A percentile compares a stretch with the other conserved stretches of the same genome.
These are phyloP conservation scores for Troides aeacus DNA, from an alignment of 2,888 invertebrate genomes.

Conservation along the genomic window DNA sequence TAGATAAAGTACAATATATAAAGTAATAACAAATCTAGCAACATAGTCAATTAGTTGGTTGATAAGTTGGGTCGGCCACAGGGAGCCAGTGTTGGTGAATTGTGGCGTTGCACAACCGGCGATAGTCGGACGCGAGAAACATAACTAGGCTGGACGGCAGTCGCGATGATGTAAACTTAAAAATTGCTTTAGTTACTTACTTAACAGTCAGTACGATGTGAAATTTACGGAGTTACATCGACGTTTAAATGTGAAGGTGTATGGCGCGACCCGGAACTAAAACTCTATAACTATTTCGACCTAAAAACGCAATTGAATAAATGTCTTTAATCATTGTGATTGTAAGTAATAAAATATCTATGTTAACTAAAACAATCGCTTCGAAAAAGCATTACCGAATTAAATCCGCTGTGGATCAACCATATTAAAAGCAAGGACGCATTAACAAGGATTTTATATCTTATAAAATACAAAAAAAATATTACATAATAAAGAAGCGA, in stretches of 20 bases:
- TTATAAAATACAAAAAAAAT: too few species aligned
- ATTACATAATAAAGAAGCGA: too few species aligned
- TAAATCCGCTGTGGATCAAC: too few species aligned
- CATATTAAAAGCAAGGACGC: too few species aligned
- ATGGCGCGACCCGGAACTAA: constrained; percentile 70
- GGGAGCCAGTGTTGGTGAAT: constrained; percentile 76
- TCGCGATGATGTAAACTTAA: constrained; percentile 77
- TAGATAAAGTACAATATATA: not conserved
- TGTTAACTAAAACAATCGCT: too few species aligned
- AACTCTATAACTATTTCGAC: constrained; percentile 1
- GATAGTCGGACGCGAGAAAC: constrained; percentile 78
- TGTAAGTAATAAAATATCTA: not conserved
- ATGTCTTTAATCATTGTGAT: not conserved
- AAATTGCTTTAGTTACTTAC: constrained; percentile 79
- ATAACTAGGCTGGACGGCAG: constrained; percentile 77
- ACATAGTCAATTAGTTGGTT: constrained; percentile 61
- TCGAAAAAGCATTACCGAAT: too few species aligned
- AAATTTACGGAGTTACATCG: constrained; percentile 66
- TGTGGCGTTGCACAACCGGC: constrained; percentile 70
- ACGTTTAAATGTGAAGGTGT: constrained; percentile 49
- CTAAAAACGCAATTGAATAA: constrained; percentile 36
- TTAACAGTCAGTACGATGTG: constrained; percentile 67
- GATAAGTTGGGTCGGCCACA: constrained; percentile 70
- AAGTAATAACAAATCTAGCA: not conserved
- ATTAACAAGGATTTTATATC: too few species aligned